Evolutionary conservation across 2,888 invertebrate genomes (phyloP), one percentile per base, ranked within the genome.

Genomic region (Xylota sylvarum): DNA sequence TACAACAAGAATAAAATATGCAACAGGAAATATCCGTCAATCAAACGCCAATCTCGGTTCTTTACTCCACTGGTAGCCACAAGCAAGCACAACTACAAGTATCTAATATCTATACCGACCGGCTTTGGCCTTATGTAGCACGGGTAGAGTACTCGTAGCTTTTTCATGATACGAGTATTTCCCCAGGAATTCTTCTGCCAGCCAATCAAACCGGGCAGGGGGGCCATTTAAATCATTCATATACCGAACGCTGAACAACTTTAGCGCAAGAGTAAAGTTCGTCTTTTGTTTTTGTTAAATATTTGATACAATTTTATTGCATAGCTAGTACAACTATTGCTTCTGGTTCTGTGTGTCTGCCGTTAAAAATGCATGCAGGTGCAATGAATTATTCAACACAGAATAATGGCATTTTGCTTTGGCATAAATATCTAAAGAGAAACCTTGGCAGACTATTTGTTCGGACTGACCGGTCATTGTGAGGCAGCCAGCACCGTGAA

Each of bases 21-120:
- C 91, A 91, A 90, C 90, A 90, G 91, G 91, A 91, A 91, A 90
- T 90, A 89, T 90, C 90, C 90, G 91, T 91, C 91, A 91, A 91
- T 91, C 91, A 91, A 91, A 89, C 90, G 91, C 91, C 91, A 91
- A 91, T 91, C 91, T 90, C 77, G 67, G 85, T 79, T 72, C 80
- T 89, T 89, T 65, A 64, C 65, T 60, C 46, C 46, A 37, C 23
- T 50, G 30, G 30, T 23, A 56, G 48, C 84, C 60, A 62, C 64
- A 78, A 73, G 55, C 58, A 76, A 55, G 58, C 74, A 70, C 37
- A 80, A 50, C 80, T 76, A 58, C 37, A 70, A 76, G 55, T 70
- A 69, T 64, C 79, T 69, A 73, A 46, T 50, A 37, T 62, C 30
- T 58, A 55, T 56, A 35, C 35, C 58, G 43, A 35, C 56, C 32